Conservation (phyloP, 2,797 vertebrate species). For the Enteromius argenteus region DNA sequence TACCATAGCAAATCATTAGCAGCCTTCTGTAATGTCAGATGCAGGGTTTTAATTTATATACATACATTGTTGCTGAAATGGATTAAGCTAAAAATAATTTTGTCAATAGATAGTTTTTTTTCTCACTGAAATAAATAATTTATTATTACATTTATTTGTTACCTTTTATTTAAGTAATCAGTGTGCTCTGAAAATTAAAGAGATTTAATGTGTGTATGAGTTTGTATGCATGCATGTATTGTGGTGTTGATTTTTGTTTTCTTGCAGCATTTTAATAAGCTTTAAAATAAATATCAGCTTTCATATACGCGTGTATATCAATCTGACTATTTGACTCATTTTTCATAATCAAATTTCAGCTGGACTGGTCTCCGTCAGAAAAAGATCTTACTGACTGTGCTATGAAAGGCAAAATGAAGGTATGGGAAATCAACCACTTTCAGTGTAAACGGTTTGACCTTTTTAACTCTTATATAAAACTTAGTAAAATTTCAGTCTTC, state of each 20-base stretch:
- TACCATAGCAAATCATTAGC: neutral
- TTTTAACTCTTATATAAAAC: neutral
- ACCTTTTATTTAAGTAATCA: neutral
- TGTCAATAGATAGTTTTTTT: neutral
- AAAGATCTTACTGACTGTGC: slow-evolving; percentile 74
- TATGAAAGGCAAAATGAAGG: slow-evolving; percentile 81
- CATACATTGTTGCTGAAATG: neutral
- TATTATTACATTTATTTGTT: neutral
- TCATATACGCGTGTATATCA: neutral
- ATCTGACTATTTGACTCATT: neutral
- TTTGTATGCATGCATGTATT: neutral
- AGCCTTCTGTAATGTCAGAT: neutral
- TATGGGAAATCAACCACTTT: slow-evolving; percentile 43
- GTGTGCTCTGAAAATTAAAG: neutral
- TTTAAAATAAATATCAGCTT: neutral
- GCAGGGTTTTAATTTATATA: neutral
- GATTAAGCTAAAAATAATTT: neutral
- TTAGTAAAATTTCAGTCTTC: neutral
- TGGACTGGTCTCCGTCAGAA: slow-evolving; percentile 78
- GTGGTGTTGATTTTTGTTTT: neutral
- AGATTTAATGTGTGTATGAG: neutral
- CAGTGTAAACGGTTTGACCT: neutral
- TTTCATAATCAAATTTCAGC: slow-evolving; percentile 58
- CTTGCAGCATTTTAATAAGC: neutral
- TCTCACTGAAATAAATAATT: neutral